Base-by-base conservation (phyloP, 2,888 invertebrate genomes). In the Salticus scenicus region DNA sequence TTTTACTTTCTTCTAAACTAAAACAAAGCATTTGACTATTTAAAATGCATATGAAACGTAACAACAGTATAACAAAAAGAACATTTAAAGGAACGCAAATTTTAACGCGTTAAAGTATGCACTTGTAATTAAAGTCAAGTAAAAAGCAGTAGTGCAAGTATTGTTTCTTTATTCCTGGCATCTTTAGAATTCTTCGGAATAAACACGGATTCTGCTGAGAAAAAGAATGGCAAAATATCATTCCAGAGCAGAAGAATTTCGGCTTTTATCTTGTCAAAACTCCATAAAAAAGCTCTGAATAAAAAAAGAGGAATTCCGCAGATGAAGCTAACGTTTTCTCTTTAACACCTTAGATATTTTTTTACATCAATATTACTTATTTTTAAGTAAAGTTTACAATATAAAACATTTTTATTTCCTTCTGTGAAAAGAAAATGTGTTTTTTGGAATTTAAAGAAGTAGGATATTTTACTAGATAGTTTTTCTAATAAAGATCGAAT, bases 281-380 rank as follows among this genome's bases (percentile, higher is more conserved):
- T 17, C 4, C 57, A 4, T 24, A 24, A 24, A 57, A 57, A 1
- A 24, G 24, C 4, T 7, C 4, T 24, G 57, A 24, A 57, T 20
- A 57, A 57, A 47, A 57, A 57, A 24, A 4, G 20, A 24, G 24
- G 57, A 57, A 57, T 57, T 57, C 57, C 57, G 24, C 24, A 57
- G 20, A 24, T 17, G 24, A 57, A 12, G 20, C 7, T 24, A 57
- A 24, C 24, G 5, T 57, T 57, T n/a, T 24, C 57, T 57, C 4
- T 57, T 8, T 57, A 57, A 57, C 57, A 57, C 57, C 57, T 57
- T 57, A 47, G 12, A 47, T 24, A 57, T 57, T 57, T 57, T 47
- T 57, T 57, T 12, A 37, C 47, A 12, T 14, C 47, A 5, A 47
- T n/a, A 47, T n/a, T 2, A 2, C 2, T 2, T n/a, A 5, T 47